phyloP scores from a whole-genome alignment of 2,113 vertebrate genomes.

The Eclectus roratus region DNA sequence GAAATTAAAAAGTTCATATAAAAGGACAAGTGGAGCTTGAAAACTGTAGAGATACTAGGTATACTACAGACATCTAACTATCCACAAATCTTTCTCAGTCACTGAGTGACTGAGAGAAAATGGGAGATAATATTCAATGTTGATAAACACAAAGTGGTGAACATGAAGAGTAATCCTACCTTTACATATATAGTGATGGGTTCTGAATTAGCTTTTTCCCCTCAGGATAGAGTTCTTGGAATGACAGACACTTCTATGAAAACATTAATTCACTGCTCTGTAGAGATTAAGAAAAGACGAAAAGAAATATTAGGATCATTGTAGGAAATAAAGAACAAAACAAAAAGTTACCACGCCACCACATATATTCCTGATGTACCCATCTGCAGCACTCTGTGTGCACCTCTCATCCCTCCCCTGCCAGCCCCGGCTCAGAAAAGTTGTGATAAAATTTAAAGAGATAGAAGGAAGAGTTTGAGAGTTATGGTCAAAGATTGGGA shows the following conservation, averaged over 20 bases:
- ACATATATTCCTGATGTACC: neutral
- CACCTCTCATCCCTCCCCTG: neutral
- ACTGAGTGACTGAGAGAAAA: neutral
- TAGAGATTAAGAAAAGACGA: constrained; percentile 29
- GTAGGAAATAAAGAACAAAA: constrained; percentile 33
- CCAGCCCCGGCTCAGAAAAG: neutral
- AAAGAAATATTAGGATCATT: constrained; percentile 40
- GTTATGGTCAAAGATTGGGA: neutral
- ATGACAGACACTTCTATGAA: constrained; percentile 35
- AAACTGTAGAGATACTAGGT: neutral
- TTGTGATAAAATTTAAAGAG: neutral
- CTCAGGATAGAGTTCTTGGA: constrained; percentile 35
- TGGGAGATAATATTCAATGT: neutral
- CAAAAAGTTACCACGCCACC: constrained; percentile 20
- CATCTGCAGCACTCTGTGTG: neutral
- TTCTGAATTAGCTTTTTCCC: constrained; percentile 53
- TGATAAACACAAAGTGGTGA: neutral
- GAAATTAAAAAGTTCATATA: neutral
- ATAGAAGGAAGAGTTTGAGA: neutral
- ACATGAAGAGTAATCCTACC: neutral
- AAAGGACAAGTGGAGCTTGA: neutral
- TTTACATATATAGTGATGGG: neutral
- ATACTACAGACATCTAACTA: neutral
- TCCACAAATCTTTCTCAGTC: neutral
- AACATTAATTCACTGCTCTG: constrained; percentile 54